Evolutionary conservation across 2,113 vertebrate species (phyloP), one percentile per base, ranked within the genome.

Genomic region (Psammodynastes pulverulentus): DNA sequence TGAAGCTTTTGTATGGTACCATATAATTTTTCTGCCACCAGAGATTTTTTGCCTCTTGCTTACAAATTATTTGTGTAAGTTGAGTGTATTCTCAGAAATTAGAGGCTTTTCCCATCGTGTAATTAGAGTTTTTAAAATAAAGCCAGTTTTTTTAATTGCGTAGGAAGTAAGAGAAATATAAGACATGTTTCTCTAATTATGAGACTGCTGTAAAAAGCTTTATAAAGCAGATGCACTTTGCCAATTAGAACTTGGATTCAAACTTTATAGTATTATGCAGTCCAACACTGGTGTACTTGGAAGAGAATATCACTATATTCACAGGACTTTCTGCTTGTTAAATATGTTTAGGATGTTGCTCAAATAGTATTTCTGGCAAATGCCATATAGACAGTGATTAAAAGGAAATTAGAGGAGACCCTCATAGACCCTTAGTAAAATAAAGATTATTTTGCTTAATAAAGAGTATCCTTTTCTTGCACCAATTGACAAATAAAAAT

Each of bases 71-170:
- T 95, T 96, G n/a, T 93, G 93, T 96, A 94, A 90, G 34, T 89
- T 89, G 52, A 95, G 29, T n/a, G 0, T 93, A 8, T 95, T 94
- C 90, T 94, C 53, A 96, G 84, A 97, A 96, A 96, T 95, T 87
- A 96, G 89, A 95, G 87, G 53, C 89, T 95, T 95, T 90, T 91
- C 26, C 48, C 45, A 49, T 96, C 92, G 56, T 94, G 87, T 95
- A 96, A 95, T 97, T 96, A 95, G 85, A 91, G 67, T 92, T 97
- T 97, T 95, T 96, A 97, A 97, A 97, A 94, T 95, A 96, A 97
- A 97, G 79, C 88, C 94, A 93, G 84, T 53, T 93, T 94, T 96
- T 94, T 90, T 43, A 79, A 91, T 94, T 90, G 87, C 86, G 91
- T 97, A 91, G 92, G 90, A 92, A 96, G 90, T 96, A 89, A 58